These are phyloP conservation scores for Atlantisia rogersi DNA, from an alignment of 2,113 vertebrate species.

Conservation along the genomic window DNA sequence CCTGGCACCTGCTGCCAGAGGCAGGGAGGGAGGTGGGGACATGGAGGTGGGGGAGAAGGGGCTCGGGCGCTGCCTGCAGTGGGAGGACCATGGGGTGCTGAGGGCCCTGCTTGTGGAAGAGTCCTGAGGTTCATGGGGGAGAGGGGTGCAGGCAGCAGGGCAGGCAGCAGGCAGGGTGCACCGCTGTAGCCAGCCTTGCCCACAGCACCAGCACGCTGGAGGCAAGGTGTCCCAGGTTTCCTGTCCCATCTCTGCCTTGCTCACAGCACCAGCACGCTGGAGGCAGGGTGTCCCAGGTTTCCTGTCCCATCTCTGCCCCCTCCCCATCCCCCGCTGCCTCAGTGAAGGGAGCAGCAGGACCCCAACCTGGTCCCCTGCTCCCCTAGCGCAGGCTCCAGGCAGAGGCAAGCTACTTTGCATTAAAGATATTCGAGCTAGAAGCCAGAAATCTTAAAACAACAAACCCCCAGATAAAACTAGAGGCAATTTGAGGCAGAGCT, in stretches of 20 bases:
- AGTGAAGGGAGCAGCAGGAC: neutral
- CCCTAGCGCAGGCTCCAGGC: accelerated
- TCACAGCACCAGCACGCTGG: accelerated
- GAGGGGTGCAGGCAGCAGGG: neutral
- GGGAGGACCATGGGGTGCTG: accelerated
- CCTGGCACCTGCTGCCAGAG: slow-evolving; percentile 3
- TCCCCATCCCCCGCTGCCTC: accelerated
- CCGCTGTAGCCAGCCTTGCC: neutral
- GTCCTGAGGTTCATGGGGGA: neutral
- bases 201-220: accelerated
- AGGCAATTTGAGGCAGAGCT: neutral
- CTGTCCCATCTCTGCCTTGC: neutral
- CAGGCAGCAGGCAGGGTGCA: neutral
- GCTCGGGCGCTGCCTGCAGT: neutral
- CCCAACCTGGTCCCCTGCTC: accelerated
- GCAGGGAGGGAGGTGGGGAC: neutral
- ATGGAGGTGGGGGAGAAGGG: neutral
- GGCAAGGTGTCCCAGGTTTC: no score
- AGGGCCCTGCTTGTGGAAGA: neutral
- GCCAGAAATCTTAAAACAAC: slow-evolving; percentile 17
- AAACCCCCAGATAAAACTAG: slow-evolving; percentile 9
- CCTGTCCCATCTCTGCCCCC: neutral
- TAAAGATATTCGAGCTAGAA: neutral
- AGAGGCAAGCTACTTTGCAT: neutral
- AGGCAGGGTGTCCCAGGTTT: no score